phyloP scores from a whole-genome alignment of 2,797 vertebrate genomes.

The Rhinichthys osculus region DNA sequence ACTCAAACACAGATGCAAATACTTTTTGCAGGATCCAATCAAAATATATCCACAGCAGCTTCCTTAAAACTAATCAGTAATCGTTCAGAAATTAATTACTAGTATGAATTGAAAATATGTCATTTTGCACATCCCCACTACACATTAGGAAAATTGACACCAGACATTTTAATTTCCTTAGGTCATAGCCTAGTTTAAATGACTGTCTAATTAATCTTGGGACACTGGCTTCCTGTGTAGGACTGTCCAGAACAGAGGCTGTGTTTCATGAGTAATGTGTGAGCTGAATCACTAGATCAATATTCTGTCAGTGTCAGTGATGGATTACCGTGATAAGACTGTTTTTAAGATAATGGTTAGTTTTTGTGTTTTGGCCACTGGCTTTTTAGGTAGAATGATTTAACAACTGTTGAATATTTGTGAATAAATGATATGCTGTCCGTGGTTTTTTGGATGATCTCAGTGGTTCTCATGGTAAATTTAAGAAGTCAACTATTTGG shows the following conservation, averaged over 20 bases:
- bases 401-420: background rate
- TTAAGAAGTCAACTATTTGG: background rate
- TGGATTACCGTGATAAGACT: constrained; percentile 19
- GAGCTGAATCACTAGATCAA: constrained; percentile 27
- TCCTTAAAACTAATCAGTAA: background rate
- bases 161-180: background rate
- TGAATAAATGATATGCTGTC: background rate
- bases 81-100: background rate
- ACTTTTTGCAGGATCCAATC: background rate
- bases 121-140: background rate
- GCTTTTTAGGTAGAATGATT: background rate
- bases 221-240: background rate
- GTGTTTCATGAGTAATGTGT: constrained; percentile 18
- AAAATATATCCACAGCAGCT: background rate
- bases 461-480: background rate
- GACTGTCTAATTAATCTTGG: constrained; percentile 8
- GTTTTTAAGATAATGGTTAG: background rate
- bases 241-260: constrained; percentile 14
- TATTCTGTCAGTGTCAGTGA: constrained; percentile 25
- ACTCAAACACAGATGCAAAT: background rate
- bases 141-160: background rate
- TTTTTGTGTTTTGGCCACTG: constrained; percentile 5
- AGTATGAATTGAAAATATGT: background rate
- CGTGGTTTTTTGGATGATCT: background rate
- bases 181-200: constrained; percentile 3